A percentile compares a stretch with the other conserved stretches of the same genome.
Conservation (phyloP, 1,140 invertebrate species). For the Samia ricini region DNA sequence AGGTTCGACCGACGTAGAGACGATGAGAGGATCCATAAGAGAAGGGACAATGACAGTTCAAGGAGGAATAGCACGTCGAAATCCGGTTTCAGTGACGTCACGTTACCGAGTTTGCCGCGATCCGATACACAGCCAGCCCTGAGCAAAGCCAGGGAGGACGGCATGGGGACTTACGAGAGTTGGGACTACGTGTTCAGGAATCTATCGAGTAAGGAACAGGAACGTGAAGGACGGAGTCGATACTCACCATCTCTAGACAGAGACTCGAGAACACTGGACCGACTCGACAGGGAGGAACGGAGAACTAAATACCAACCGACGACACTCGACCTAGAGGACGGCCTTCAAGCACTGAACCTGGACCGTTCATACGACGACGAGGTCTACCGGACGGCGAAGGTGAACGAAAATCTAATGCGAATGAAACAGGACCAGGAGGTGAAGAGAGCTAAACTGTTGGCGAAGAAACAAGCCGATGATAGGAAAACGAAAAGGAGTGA, state of each 20-base stretch:
- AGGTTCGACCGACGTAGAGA: conserved; percentile 52
- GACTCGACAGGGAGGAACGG: conserved; percentile 57
- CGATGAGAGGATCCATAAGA: conserved; percentile 40
- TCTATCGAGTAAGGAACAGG: conserved; percentile 85
- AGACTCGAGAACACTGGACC: conserved; percentile 67
- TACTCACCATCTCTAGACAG: conserved; percentile 72
- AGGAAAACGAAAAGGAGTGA: conserved; percentile 48
- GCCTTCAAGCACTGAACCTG: conserved; percentile 68
- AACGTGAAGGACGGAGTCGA: conserved; percentile 80
- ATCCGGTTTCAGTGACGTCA: conserved; percentile 56
- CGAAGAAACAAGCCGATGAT: conserved; percentile 51
- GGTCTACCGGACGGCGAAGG: conserved; percentile 75
- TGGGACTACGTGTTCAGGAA: conserved; percentile 90
- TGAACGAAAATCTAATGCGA: conserved; percentile 76
- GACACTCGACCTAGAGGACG: conserved; percentile 76
- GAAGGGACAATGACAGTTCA: conserved; percentile 40
- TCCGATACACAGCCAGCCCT: conserved; percentile 70
- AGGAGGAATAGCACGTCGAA: conserved; percentile 62
- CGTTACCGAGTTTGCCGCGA: conserved; percentile 59
- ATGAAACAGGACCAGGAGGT: conserved; percentile 70
- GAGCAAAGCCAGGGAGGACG: conserved; percentile 77
- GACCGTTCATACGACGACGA: conserved; percentile 68
- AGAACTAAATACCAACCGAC: conserved; percentile 68
- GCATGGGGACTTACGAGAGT: conserved; percentile 81
- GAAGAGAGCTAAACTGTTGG: conserved; percentile 52